phyloP scores from a whole-genome alignment of 2,113 vertebrate genomes.

The Stigmatopora nigra region DNA sequence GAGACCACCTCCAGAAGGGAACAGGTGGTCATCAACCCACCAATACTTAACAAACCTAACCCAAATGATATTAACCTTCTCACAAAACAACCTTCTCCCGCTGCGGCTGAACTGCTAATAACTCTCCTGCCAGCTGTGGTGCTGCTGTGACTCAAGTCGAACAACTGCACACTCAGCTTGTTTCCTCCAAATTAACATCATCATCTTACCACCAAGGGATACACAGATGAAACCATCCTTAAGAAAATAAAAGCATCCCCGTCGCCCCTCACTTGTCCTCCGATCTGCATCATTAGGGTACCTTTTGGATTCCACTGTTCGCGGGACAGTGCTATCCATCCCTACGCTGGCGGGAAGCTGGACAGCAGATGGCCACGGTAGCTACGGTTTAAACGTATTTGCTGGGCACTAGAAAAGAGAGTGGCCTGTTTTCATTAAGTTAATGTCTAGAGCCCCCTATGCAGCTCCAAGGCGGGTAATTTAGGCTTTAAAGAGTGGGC shows the following conservation, averaged over 20 bases:
- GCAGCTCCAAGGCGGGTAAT: constrained; percentile 59
- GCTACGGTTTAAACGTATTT: constrained; percentile 42
- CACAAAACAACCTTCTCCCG: constrained; percentile 45
- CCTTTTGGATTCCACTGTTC: constrained; percentile 45
- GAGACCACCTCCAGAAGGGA: constrained; percentile 49
- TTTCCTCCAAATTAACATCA: constrained; percentile 46
- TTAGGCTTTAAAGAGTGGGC: constrained; percentile 62
- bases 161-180: constrained; percentile 55
- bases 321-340: constrained; percentile 61
- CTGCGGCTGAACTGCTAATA: constrained; percentile 49
- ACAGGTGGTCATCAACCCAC: constrained; percentile 62
- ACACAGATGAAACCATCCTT: constrained; percentile 9
- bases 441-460: constrained; percentile 70
- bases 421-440: constrained; percentile 75
- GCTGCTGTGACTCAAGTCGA: constrained; percentile 41
- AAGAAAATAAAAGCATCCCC: constrained; percentile 11
- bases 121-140: constrained; percentile 55
- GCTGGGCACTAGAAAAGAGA: constrained; percentile 60
- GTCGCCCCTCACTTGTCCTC: constrained; percentile 52
- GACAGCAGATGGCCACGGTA: constrained; percentile 69
- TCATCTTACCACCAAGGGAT: constrained; percentile 29
- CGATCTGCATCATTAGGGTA: constrained; percentile 50
- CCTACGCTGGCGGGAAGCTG: constrained; percentile 65
- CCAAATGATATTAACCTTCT: constrained; percentile 66
- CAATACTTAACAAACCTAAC: constrained; percentile 42